phyloP scores from a whole-genome alignment of 2,797 vertebrate species.

The Hozukius guyotensis region DNA sequence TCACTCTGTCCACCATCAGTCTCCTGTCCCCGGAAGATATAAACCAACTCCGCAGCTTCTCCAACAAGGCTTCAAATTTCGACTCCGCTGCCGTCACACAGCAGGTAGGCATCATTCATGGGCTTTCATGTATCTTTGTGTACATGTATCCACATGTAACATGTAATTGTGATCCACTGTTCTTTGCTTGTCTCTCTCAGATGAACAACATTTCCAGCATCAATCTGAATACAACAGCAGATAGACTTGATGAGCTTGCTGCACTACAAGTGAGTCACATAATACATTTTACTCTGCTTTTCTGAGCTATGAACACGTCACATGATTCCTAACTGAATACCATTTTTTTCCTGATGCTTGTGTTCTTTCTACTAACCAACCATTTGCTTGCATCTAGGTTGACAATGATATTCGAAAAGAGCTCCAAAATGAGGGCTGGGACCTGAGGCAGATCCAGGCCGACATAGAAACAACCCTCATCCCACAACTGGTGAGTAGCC shows the following conservation, averaged over 20 bases:
- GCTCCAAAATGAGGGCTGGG: conserved; percentile 46
- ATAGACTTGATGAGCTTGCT: conserved; percentile 63
- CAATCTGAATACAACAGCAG: conserved; percentile 75
- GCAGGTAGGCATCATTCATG: conserved; percentile 72
- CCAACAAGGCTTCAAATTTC: conserved; percentile 32
- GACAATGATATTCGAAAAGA: accelerated
- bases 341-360: background rate
- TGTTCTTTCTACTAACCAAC: background rate
- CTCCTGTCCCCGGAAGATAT: conserved; percentile 75
- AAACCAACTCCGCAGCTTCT: conserved; percentile 57
- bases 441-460: conserved; percentile 72
- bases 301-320: background rate
- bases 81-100: conserved; percentile 63
- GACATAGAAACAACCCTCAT: conserved; percentile 64
- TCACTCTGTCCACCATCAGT: conserved; percentile 74
- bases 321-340: background rate
- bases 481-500: conserved; percentile 73
- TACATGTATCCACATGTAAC: background rate
- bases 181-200: conserved; percentile 64
- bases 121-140: background rate
- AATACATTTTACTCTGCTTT: background rate
- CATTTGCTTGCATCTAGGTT: conserved; percentile 42
- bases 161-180: background rate
- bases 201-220: conserved; percentile 67
- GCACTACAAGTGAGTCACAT: conserved; percentile 62